A percentile compares a stretch with the other conserved stretches of the same genome.
Evolutionary conservation across 2,113 vertebrate genomes (phyloP).

Genomic region (Aspiorhynchus laticeps): DNA sequence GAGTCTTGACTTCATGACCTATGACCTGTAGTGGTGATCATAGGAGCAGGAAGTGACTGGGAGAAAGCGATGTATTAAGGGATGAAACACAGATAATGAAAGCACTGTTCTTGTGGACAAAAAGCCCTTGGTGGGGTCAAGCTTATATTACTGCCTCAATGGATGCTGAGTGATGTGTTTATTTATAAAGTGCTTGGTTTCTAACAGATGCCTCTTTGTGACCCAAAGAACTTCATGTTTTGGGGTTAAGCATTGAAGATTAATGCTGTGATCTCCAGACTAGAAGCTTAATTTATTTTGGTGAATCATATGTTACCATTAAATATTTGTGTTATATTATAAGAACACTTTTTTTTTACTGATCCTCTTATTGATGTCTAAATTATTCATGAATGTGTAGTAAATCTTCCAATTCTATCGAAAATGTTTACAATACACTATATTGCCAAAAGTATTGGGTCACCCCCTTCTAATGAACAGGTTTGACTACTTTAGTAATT

Average conservation of each 20-base stretch:
- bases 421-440: no score
- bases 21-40: background rate
- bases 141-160: background rate
- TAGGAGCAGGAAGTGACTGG: constrained; percentile 8
- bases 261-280: background rate
- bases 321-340: no score
- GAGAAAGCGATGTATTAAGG: constrained; percentile 32
- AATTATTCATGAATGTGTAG: no score
- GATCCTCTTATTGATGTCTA: no score
- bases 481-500: no score
- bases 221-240: background rate
- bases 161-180: constrained; percentile 15
- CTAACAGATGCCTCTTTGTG: background rate
- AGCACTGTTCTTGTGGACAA: constrained; percentile 13
- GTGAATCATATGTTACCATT: background rate
- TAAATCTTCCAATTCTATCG: no score
- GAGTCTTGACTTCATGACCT: constrained; percentile 6
- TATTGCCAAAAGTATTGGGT: no score
- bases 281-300: background rate
- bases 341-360: no score
- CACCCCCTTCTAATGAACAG: no score
- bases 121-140: background rate
- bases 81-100: constrained; percentile 44
- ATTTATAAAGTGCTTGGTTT: constrained; percentile 40
- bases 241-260: background rate